Evolutionary conservation across 2,888 invertebrate genomes (phyloP).

Genomic region (Tipula lateralis): DNA sequence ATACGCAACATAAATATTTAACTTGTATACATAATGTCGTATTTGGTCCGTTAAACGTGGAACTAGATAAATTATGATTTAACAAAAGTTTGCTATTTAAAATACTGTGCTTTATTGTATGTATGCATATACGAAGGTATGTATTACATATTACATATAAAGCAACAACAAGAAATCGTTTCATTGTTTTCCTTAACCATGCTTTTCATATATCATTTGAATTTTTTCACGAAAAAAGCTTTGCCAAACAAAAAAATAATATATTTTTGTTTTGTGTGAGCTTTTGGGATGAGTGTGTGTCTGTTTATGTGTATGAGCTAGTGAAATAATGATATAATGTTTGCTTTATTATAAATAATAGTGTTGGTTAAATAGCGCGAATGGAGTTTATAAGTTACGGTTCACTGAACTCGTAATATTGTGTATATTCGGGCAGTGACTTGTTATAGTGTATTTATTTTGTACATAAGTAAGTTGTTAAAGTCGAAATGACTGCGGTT

Average conservation of each 20-base stretch:
- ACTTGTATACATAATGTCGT: background rate
- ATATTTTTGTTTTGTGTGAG: background rate
- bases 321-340: background rate
- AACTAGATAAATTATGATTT: constrained; percentile 24
- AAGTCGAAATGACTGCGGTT: no score
- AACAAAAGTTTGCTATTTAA: background rate
- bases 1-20: background rate
- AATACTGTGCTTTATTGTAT: background rate
- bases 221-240: background rate
- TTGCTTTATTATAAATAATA: background rate
- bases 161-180: background rate
- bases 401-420: background rate
- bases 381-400: background rate
- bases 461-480: no score
- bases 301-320: no score
- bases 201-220: background rate
- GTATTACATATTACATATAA: background rate
- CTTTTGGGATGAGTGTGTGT: background rate
- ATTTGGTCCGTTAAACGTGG: constrained; percentile 4
- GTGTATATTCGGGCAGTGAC: background rate
- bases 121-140: background rate
- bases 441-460: background rate
- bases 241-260: background rate
- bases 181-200: background rate
- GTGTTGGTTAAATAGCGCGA: background rate